These are phyloP conservation scores for Nasonia giraulti DNA, from an alignment of 1,140 invertebrate genomes.

Conservation along the genomic window DNA sequence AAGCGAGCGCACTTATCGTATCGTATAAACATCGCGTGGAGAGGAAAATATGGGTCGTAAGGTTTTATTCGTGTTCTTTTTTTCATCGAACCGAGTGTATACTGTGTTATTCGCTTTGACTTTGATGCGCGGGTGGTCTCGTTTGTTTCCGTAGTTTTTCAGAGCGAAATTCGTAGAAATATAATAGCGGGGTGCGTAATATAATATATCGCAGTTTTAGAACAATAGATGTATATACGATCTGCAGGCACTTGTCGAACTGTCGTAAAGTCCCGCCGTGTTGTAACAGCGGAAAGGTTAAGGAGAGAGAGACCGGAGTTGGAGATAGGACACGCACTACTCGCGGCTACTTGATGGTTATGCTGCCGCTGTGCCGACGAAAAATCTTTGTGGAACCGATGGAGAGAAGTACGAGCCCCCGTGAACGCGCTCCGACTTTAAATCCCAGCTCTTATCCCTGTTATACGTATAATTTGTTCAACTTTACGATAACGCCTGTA, in stretches of 20 bases:
- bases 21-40: neutral
- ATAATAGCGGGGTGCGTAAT: too few species aligned
- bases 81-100: neutral
- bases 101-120: neutral
- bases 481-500: neutral
- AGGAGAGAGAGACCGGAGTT: neutral
- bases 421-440: slow-evolving; percentile 35
- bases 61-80: neutral
- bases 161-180: neutral
- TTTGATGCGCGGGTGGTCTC: too few species aligned
- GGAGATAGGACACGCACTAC: slow-evolving; percentile 45
- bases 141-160: too few species aligned
- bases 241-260: neutral
- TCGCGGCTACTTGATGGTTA: slow-evolving; percentile 36
- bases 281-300: neutral
- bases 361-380: neutral
- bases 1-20: neutral
- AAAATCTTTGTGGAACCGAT: slow-evolving; percentile 25
- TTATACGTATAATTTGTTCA: neutral
- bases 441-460: neutral
- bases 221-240: neutral
- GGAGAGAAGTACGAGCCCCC: slow-evolving; percentile 51
- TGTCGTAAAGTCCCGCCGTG: slow-evolving; percentile 8
- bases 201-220: neutral
- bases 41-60: slow-evolving; percentile 9